Evolutionary conservation across 2,113 vertebrate genomes (phyloP), one percentile per base, ranked within the genome.

Genomic region (Tragelaphus buxtoni): DNA sequence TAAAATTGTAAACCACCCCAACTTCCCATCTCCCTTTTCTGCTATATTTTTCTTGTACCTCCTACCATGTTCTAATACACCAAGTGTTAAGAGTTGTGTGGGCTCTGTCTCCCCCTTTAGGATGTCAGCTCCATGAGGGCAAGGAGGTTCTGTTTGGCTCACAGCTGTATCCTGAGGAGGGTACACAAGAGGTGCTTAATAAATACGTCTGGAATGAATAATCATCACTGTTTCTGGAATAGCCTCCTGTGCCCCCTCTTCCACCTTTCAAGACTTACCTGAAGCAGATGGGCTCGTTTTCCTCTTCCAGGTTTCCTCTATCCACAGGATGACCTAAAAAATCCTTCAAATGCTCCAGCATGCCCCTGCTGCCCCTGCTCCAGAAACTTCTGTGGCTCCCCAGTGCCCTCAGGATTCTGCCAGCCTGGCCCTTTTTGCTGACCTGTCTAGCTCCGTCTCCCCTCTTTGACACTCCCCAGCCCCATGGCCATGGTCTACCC

Each of bases 401-500:
- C 35, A n/a, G 60, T 39, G 12, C 9, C 85, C 69, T 72, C 49
- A 35, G 16, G n/a, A 47, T 24, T 88, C 92, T 14, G 32, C 9
- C n/a, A 77, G 47, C 10, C 49, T 65, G 49, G 22, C 9, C 22
- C n/a, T 83, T 13, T 18, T 65, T 18, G 35, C 77, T n/a, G 28
- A 14, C 35, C 24, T 12, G 14, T 22, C 58, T 39, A 16, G 20
- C 13, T 26, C 22, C 3, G 2, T 42, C 69, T 85, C 26, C 60
- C 24, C 49, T 63, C n/a, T 0, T 14, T 24, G 69, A 69, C 7
- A 45, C 5, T 32, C 24, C 9, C 7, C 5, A 9, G 3, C 14
- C 11, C 3, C 4, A 9, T 4, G 2, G 8, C 49, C 14, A 35
- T 4, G 0, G 42, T n/a, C 82, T 81, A 6, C 32, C 45, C 7